Percentiles rank a stretch among this genome's conserved stretches.
Conservation (phyloP, 2,888 invertebrate genomes). For the Mesochorus sp. region DNA sequence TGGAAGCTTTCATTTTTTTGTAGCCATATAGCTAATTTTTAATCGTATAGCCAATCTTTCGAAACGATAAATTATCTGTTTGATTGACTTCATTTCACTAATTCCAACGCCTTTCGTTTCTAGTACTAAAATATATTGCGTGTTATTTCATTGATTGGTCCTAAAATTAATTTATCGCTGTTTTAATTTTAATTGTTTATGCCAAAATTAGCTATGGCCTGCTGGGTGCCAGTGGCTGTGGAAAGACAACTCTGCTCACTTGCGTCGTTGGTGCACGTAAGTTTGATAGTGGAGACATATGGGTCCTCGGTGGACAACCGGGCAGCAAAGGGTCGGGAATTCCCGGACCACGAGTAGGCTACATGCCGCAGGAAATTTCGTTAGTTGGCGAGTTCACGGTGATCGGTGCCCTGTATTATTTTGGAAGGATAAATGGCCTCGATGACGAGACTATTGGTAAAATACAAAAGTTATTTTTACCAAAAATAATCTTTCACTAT, state of each 20-base stretch:
- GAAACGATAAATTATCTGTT: neutral
- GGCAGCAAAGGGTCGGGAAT: conserved; percentile 85
- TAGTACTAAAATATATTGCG: too few relatives aligned
- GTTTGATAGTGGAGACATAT: conserved; percentile 88
- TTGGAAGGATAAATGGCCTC: conserved; percentile 93
- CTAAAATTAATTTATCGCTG: neutral
- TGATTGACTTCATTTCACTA: neutral
- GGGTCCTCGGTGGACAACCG: conserved; percentile 89
- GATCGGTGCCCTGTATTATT: conserved; percentile 92
- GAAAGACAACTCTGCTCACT: conserved; percentile 93
- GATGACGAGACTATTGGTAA: conserved; percentile 84
- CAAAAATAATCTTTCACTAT: neutral
- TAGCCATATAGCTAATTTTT: conserved; percentile 1
- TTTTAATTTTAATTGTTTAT: conserved; percentile 75
- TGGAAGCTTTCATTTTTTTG: neutral
- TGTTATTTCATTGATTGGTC: neutral
- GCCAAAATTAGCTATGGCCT: conserved; percentile 90
- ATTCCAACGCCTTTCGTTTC: neutral
- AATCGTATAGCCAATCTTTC: neutral
- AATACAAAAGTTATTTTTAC: neutral
- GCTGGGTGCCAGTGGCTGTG: conserved; percentile 94
- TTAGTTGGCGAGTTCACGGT: conserved; percentile 91
- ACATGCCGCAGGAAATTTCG: conserved; percentile 96
- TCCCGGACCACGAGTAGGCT: conserved; percentile 90
- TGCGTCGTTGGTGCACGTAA: conserved; percentile 91